Percentiles rank a stretch among this genome's conserved stretches.
Evolutionary conservation across 1,140 invertebrate species (phyloP).

Genomic region (Rhagoletis zephyria): DNA sequence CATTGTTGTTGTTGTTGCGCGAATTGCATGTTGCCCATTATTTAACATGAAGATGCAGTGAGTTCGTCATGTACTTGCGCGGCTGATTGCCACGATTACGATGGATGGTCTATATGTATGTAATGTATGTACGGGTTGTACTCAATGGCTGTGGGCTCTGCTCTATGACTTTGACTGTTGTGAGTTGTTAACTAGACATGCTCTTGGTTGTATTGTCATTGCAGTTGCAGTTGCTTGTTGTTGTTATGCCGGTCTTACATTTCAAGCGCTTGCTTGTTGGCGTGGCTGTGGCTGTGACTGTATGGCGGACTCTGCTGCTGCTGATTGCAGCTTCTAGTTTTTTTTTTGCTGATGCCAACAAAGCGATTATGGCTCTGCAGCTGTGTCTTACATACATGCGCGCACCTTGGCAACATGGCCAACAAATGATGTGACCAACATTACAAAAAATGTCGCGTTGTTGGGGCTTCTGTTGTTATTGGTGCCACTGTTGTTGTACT

Average conservation of each 20-base stretch:
- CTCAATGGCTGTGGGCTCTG: neutral
- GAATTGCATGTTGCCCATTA: slow-evolving; percentile 20
- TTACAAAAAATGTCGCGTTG: slow-evolving; percentile 42
- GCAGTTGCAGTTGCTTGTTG: neutral
- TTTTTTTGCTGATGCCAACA: slow-evolving; percentile 33
- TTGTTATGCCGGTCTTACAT: neutral
- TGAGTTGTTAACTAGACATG: neutral
- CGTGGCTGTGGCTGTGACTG: neutral
- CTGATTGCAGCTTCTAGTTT: slow-evolving; percentile 12
- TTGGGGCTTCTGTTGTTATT: slow-evolving; percentile 30
- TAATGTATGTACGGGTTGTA: neutral
- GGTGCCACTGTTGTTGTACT: neutral
- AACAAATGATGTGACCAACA: slow-evolving; percentile 34
- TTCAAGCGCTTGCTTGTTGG: slow-evolving; percentile 14
- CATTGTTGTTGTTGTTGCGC: neutral
- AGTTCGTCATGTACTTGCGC: slow-evolving; percentile 45
- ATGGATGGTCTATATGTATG: neutral
- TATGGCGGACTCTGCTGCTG: neutral
- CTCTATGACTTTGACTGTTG: neutral
- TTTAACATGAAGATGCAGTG: slow-evolving; percentile 48
- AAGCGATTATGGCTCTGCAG: neutral
- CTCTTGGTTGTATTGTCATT: slow-evolving; percentile 38
- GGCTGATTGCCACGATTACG: slow-evolving; percentile 40
- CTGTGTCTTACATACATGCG: neutral
- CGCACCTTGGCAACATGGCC: neutral